Evolutionary conservation across 2,888 invertebrate species (phyloP), one percentile per base, ranked within the genome.

Genomic region (Ennomos fuscantarius): DNA sequence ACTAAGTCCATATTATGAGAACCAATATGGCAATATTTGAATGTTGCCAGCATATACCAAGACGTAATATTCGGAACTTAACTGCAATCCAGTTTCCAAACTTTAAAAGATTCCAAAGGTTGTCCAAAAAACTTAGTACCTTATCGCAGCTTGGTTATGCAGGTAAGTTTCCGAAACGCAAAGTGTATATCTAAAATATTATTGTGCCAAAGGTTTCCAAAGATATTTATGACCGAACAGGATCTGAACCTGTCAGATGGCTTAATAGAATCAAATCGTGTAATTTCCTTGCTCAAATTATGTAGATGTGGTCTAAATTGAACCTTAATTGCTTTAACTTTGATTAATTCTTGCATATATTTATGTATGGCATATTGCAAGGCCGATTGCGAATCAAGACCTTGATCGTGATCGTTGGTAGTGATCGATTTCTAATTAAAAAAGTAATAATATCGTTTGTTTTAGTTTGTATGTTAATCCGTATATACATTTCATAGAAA

Each of bases 281-380:
- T 53, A 35, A 66, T 69, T 70, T 66, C 65, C 69, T 62, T 33
- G 35, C 40, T 39, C 52, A 63, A 64, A 62, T 60, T 51, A 62
- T 51, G 41, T 50, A 34, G 50, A 60, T 52, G 31, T 37, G 33
- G 8, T 37, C 10, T 60, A 40, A 43, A 65, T 62, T 50, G 52
- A 43, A 34, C 40, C n/a, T 46, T 62, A 55, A 66, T 66, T 63
- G 60, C 41, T 56, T 62, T 63, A 49, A 55, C 60, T 54, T 35
- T 33, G 41, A 54, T 61, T 41, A 46, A 55, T 11, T 53, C 39
- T 61, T 51, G 42, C 55, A 24, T 56, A 44, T 52, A 42, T 39
- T 31, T n/a, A 34, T 52, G 11, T 47, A 10, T 33, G 56, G 56
- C 45, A 62, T 61, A 39, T 55, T 58, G 55, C 49, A 51, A 57